Evolutionary conservation across 2,113 vertebrate genomes (phyloP), one percentile per base, ranked within the genome.

Genomic region (Limnothrissa miodon): DNA sequence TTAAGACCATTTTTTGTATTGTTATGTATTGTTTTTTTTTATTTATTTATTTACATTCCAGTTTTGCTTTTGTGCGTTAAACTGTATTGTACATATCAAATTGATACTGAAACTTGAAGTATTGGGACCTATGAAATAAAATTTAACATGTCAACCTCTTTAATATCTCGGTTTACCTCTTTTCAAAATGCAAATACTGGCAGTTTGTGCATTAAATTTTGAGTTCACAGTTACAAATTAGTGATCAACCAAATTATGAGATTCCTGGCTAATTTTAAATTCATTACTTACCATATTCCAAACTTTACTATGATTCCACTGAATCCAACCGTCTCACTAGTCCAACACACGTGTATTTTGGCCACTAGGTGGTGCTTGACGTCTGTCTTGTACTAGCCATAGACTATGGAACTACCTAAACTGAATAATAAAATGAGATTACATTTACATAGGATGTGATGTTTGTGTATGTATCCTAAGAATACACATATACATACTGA

Each of bases 11-110:
- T 90, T 89, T 92, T 81, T 92, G 87, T 89, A 33, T 85, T 85
- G 83, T 90, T 91, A 78, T 84, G 59, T 82, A n/a, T 36, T 39
- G 39, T 39, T 36, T 86, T 90, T 87, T 90, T 91, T 91, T 94
- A 21, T 90, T 92, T 93, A 90, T 92, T 92, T 89, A 89, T 91
- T 89, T 81, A 89, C 89, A 89, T 93, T 93, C 85, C 88, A 80
- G 80, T 79, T 56, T 56, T 74, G 45, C 82, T 78, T 66, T 74
- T 88, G 29, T 86, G 83, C 86, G 80, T 87, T 81, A 82, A 86
- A 81, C 80, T 51, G 62, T 78, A 87, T 62, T 92, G 90, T 92
- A 89, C 92, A 91, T 33, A 45, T 66, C 84, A 86, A 70, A 88
- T 83, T 86, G 45, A 90, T 88, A 85, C 70, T 83, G 88, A 91